phyloP scores from a whole-genome alignment of 2,888 invertebrate genomes.

The Petrophora chlorosata region DNA sequence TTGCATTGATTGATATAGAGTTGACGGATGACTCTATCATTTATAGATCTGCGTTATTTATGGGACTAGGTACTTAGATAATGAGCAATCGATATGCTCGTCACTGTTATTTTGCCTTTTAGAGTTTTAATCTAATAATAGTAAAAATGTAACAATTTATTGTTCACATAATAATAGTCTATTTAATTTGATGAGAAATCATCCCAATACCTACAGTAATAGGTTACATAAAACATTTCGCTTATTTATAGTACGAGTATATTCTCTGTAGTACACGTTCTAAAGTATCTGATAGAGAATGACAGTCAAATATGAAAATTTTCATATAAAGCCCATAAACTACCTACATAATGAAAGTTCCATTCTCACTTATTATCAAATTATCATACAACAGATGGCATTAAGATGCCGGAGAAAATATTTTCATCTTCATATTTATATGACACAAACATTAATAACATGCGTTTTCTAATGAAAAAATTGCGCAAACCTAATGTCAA shows the following conservation, averaged over 20 bases:
- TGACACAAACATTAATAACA: slow-evolving; percentile 16
- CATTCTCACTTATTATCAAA: not conserved
- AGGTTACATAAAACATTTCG: too few relatives aligned
- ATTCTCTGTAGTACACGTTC: too few relatives aligned
- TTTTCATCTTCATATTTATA: slow-evolving; percentile 9
- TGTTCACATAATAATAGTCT: too few relatives aligned
- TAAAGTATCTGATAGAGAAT: too few relatives aligned
- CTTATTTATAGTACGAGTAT: too few relatives aligned
- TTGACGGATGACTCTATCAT: slow-evolving; percentile 17
- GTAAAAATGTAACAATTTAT: too few relatives aligned
- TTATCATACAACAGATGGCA: not conserved
- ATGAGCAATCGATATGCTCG: slow-evolving; percentile 8
- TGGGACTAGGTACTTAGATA: slow-evolving; percentile 1
- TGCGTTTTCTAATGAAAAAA: slow-evolving; percentile 28
- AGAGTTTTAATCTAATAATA: too few relatives aligned
- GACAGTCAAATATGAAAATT: too few relatives aligned
- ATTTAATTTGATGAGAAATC: too few relatives aligned
- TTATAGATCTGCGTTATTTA: slow-evolving; percentile 8
- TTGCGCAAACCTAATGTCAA: slow-evolving; percentile 29
- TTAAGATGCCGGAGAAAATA: slow-evolving; percentile 1
- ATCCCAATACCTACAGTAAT: too few relatives aligned
- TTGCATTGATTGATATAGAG: slow-evolving; percentile 26
- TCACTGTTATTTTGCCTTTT: too few relatives aligned
- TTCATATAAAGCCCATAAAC: too few relatives aligned
- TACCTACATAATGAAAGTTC: not conserved